Percentiles rank a stretch among this genome's conserved stretches.
Conservation (phyloP, 2,113 vertebrate species). For the Ochotona curzoniae region DNA sequence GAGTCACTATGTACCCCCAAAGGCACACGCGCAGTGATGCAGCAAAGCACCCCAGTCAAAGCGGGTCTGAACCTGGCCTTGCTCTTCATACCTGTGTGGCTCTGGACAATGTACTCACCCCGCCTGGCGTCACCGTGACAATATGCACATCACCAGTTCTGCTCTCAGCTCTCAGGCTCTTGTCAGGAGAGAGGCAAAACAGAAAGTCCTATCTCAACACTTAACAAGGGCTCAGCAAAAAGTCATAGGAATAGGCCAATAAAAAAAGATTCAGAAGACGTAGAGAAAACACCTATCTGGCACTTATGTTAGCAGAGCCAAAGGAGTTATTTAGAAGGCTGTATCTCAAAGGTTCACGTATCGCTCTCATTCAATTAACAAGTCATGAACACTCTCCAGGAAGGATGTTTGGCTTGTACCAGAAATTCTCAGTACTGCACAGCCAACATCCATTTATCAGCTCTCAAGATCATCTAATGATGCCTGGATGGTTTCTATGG, state of each 20-base stretch:
- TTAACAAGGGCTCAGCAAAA: background rate
- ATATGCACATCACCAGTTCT: background rate
- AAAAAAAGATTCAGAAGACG: background rate
- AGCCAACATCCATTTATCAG: background rate
- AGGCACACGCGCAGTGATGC: background rate
- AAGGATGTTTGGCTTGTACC: background rate
- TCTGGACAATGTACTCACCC: background rate
- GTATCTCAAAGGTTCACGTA: conserved; percentile 10
- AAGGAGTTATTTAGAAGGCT: conserved; percentile 30
- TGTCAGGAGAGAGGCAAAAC: conserved; percentile 1
- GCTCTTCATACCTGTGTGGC: background rate
- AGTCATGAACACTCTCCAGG: background rate
- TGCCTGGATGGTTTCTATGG: background rate
- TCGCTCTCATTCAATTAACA: conserved; percentile 4
- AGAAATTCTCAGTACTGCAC: background rate
- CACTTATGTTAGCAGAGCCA: conserved; percentile 16
- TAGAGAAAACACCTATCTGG: conserved; percentile 25
- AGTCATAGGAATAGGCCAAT: background rate
- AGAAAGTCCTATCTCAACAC: background rate
- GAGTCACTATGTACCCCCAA: background rate
- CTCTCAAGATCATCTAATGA: background rate
- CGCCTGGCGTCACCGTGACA: background rate
- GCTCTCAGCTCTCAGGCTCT: background rate
- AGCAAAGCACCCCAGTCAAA: background rate
- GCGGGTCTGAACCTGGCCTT: background rate